A percentile compares a stretch with the other conserved stretches of the same genome.
Evolutionary conservation across 2,797 vertebrate genomes (phyloP).

Genomic region (Enteromius fasciolatus): DNA sequence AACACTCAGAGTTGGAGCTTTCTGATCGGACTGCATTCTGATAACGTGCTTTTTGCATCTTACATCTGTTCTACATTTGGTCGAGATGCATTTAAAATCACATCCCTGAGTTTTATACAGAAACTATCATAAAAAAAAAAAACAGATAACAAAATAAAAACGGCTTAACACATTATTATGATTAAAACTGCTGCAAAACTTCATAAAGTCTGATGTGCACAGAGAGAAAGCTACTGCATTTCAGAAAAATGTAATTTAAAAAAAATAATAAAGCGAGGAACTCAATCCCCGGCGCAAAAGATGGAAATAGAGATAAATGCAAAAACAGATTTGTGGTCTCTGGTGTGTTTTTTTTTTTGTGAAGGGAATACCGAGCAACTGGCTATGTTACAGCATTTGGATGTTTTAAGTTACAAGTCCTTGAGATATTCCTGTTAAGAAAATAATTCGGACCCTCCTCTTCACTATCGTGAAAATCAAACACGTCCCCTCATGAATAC

Average conservation of each 20-base stretch:
- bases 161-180: not conserved
- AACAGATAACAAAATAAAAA: not conserved
- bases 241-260: not conserved
- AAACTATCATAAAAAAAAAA: not conserved
- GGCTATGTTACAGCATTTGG: not conserved
- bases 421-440: conserved; percentile 5
- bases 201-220: conserved; percentile 2
- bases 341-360: not conserved
- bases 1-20: not conserved
- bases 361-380: not conserved
- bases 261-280: not conserved
- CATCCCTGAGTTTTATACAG: not conserved
- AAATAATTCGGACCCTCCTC: not conserved
- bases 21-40: not conserved
- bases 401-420: conserved; percentile 8
- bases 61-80: conserved; percentile 10
- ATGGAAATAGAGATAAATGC: conserved; percentile 21
- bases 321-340: not conserved
- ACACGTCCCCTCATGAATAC: not conserved
- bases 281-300: not conserved
- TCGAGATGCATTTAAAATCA: not conserved
- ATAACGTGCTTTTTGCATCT: not conserved
- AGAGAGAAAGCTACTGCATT: not conserved
- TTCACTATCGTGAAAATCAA: not conserved
- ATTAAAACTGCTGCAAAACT: not conserved